Evolutionary conservation across 2,888 invertebrate species (phyloP).

Genomic region (Oligia strigilis): DNA sequence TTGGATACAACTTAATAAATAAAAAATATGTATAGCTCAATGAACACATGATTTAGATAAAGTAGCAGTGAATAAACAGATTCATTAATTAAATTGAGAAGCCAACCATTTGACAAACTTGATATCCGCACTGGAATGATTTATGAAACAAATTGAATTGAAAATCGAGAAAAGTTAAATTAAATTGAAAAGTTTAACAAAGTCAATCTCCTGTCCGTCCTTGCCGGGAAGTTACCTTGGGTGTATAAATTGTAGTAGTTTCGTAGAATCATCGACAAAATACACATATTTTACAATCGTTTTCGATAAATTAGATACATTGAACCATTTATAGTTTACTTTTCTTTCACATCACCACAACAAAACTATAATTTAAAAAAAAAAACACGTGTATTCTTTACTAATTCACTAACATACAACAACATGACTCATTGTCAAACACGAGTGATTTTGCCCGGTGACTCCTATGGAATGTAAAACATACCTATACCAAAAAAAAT

Average conservation of each 20-base stretch:
- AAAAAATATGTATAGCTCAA: neutral
- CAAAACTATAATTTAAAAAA: neutral
- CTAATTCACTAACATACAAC: neutral
- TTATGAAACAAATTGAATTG: slow-evolving; percentile 20
- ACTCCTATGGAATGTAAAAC: neutral
- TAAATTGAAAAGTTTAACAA: slow-evolving; percentile 3
- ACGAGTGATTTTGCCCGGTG: neutral
- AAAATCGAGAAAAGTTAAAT: slow-evolving; percentile 9
- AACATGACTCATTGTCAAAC: slow-evolving; percentile 18
- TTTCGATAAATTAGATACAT: neutral
- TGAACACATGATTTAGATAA: neutral
- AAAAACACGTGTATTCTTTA: neutral
- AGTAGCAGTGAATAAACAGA: neutral
- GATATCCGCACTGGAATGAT: neutral
- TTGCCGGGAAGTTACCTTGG: slow-evolving; percentile 32
- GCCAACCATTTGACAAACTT: neutral
- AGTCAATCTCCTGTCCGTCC: neutral
- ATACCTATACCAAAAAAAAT: neutral
- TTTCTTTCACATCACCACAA: neutral
- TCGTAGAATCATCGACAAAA: slow-evolving; percentile 40
- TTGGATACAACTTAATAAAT: neutral
- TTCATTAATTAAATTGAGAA: neutral
- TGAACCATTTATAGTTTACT: neutral
- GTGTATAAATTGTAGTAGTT: slow-evolving; percentile 35
- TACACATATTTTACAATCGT: slow-evolving; percentile 32